phyloP scores from a whole-genome alignment of 64 coral and sea anemone genomes.

The Catalaphyllia jardinei region DNA sequence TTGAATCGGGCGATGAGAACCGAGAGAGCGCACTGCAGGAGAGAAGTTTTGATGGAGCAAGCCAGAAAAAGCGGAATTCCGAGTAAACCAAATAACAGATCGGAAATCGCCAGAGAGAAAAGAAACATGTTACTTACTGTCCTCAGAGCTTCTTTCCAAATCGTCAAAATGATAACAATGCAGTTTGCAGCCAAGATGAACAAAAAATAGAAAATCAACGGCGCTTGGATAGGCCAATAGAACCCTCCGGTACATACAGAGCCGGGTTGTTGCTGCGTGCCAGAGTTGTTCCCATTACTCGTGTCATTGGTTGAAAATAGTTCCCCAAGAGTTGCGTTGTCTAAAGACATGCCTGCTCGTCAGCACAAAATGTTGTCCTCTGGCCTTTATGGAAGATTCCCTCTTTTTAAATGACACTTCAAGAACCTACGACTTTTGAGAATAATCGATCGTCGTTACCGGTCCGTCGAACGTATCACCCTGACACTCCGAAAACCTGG shows the following conservation, averaged over 20 bases:
- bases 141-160: slow-evolving; percentile 24
- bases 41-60: not conserved
- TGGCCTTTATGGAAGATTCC: not conserved
- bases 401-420: not conserved
- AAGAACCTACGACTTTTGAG: not conserved
- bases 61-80: slow-evolving; percentile 40
- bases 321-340: not conserved
- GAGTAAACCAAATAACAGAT: slow-evolving; percentile 37
- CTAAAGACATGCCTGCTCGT: not conserved
- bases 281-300: not conserved
- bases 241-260: slow-evolving; percentile 12
- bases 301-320: not conserved
- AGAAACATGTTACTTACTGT: slow-evolving; percentile 39
- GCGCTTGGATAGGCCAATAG: slow-evolving; percentile 16
- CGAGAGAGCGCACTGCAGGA: slow-evolving; percentile 14
- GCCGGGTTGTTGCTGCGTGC: not conserved
- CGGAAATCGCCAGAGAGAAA: slow-evolving; percentile 25
- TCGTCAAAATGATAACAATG: slow-evolving; percentile 35
- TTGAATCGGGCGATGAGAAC: slow-evolving; percentile 22
- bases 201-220: slow-evolving; percentile 17
- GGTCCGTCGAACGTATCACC: not conserved
- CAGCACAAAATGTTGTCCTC: not conserved
- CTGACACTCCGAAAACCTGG: not conserved
- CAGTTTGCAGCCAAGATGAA: slow-evolving; percentile 21
- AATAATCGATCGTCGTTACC: slow-evolving; percentile 1